Percentiles rank a stretch among this genome's conserved stretches.
These are phyloP conservation scores for Frankliniella fusca DNA, from an alignment of 2,888 invertebrate species.

Conservation along the genomic window DNA sequence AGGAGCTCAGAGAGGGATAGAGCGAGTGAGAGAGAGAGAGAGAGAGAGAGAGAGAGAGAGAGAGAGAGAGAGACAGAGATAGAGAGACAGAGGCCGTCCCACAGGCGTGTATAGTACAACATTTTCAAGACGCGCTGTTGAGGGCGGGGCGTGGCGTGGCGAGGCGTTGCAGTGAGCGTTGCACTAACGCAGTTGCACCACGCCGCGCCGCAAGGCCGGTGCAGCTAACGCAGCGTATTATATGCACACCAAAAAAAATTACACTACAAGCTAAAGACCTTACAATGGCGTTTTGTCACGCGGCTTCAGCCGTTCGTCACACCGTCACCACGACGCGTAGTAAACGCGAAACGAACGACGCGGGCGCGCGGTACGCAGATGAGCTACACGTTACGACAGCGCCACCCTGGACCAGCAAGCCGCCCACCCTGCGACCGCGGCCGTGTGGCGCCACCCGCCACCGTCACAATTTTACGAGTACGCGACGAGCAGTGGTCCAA, in stretches of 20 bases:
- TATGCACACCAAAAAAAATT: too few species aligned
- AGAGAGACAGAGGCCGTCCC: background rate
- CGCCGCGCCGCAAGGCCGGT: background rate
- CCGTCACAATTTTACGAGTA: background rate
- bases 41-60: background rate
- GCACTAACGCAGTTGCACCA: background rate
- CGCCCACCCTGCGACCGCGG: background rate
- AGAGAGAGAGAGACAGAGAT: background rate
- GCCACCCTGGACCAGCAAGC: background rate
- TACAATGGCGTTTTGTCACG: too few species aligned
- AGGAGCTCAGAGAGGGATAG: background rate
- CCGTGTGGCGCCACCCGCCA: background rate
- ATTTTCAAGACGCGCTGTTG: too few species aligned
- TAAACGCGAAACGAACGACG: too few species aligned
- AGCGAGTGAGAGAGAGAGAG: conserved; percentile 26
- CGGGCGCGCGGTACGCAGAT: too few species aligned
- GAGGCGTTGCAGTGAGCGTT: too few species aligned
- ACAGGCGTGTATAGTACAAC: too few species aligned
- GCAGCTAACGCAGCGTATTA: background rate
- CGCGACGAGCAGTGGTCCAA: background rate
- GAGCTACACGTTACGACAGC: background rate
- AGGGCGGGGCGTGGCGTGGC: too few species aligned
- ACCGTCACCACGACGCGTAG: background rate
- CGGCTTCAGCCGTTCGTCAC: background rate
- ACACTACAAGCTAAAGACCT: too few species aligned